These are phyloP conservation scores for Phrynosoma blainvillii DNA, from an alignment of 2,113 vertebrate species.

Conservation along the genomic window DNA sequence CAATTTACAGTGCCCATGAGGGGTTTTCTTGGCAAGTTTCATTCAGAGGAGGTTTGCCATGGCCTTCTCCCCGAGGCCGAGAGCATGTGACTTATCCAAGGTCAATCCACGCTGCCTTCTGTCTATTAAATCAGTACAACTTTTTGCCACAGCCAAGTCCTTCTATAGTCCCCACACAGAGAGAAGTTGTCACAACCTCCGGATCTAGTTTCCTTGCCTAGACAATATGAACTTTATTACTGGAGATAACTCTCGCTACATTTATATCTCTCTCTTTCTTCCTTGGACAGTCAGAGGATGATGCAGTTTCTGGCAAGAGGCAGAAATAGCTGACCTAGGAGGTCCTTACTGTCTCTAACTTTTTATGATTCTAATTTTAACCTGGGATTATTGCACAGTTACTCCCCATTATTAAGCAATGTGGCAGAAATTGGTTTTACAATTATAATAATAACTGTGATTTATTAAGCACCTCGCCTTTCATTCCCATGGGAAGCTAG, in stretches of 20 bases:
- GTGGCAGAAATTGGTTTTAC: constrained; percentile 43
- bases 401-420: constrained; percentile 63
- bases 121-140: background rate
- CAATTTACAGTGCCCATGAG: no score
- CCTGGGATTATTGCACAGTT: constrained; percentile 49
- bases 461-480: constrained; percentile 51
- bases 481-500: constrained; percentile 36
- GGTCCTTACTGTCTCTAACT: constrained; percentile 40
- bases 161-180: background rate
- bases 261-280: background rate
- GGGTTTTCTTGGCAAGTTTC: no score
- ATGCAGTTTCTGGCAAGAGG: background rate
- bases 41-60: no score
- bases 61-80: no score
- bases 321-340: background rate
- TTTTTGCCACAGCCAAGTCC: background rate
- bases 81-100: no score
- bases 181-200: background rate
- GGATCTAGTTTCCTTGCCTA: background rate
- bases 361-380: constrained; percentile 58
- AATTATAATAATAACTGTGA: constrained; percentile 53
- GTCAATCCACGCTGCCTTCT: background rate
- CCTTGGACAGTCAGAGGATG: background rate
- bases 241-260: background rate
- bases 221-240: background rate